These are phyloP conservation scores for Sebastes alutus DNA, from an alignment of 2,797 vertebrate genomes.

Conservation along the genomic window DNA sequence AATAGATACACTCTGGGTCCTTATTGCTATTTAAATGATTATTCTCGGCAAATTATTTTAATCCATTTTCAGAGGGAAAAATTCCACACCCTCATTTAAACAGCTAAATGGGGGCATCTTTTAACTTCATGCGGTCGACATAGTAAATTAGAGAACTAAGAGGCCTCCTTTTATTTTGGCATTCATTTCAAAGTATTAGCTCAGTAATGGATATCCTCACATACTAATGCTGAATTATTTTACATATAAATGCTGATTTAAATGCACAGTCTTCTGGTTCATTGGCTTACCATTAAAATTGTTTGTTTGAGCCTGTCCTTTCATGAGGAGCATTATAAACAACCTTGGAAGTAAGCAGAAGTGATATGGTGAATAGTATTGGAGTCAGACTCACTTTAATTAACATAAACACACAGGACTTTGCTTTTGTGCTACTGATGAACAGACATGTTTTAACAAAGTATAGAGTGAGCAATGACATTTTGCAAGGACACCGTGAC, in stretches of 20 bases:
- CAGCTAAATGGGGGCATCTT: slow-evolving; percentile 85
- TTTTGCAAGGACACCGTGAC: slow-evolving; percentile 32
- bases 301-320: slow-evolving; percentile 61
- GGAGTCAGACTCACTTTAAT: slow-evolving; percentile 5
- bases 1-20: slow-evolving; percentile 83
- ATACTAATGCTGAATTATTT: slow-evolving; percentile 76
- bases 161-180: slow-evolving; percentile 76
- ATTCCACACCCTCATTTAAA: slow-evolving; percentile 85
- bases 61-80: slow-evolving; percentile 86
- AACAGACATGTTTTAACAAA: neutral
- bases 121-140: slow-evolving; percentile 81
- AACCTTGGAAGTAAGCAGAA: slow-evolving; percentile 56
- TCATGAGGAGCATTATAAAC: slow-evolving; percentile 51
- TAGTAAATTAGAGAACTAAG: slow-evolving; percentile 83
- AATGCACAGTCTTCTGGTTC: slow-evolving; percentile 55
- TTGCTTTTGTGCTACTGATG: neutral
- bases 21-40: slow-evolving; percentile 89
- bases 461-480: slow-evolving; percentile 15
- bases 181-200: slow-evolving; percentile 79
- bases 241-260: slow-evolving; percentile 76
- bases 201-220: slow-evolving; percentile 77
- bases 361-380: neutral
- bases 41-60: slow-evolving; percentile 87
- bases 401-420: slow-evolving; percentile 2
- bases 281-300: slow-evolving; percentile 54